A percentile compares a stretch with the other conserved stretches of the same genome.
phyloP scores from a whole-genome alignment of 2,113 vertebrate species.

The Calypte anna region DNA sequence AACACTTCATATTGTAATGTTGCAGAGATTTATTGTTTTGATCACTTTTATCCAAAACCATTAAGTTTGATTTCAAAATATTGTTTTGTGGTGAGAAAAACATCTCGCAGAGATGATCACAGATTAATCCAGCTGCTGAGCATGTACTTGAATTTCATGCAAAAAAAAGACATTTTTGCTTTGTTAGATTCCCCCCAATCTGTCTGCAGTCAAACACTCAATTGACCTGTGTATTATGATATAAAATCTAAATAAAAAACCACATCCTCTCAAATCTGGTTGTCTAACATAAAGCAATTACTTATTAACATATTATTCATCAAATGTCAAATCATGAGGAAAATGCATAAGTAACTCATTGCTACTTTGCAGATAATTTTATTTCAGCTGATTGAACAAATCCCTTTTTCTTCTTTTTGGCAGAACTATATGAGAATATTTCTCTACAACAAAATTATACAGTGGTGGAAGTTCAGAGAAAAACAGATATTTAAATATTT shows the following conservation, averaged over 20 bases:
- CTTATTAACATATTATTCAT: not conserved
- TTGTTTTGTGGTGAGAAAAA: not conserved
- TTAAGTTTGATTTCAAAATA: not conserved
- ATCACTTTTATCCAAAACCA: not conserved
- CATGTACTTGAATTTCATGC: not conserved
- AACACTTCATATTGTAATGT: not conserved
- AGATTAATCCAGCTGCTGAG: not conserved
- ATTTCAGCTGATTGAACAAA: slow-evolving; percentile 41
- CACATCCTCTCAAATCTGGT: not conserved
- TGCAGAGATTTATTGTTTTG: not conserved
- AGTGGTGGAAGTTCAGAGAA: not conserved
- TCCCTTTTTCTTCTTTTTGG: not conserved
- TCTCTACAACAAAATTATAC: not conserved
- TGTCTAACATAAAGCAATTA: not conserved
- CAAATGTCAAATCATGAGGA: not conserved
- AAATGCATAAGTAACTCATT: not conserved
- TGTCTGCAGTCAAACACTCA: not conserved
- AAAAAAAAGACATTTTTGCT: not conserved
- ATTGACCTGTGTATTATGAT: not conserved
- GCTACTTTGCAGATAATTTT: not conserved
- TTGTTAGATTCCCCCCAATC: not conserved
- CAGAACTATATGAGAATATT: not conserved
- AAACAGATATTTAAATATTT: not conserved
- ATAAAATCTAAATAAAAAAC: not conserved
- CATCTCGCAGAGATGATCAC: not conserved